Base-by-base conservation (phyloP, 2,113 vertebrate species). In the Campylomormyrus numenius region DNA sequence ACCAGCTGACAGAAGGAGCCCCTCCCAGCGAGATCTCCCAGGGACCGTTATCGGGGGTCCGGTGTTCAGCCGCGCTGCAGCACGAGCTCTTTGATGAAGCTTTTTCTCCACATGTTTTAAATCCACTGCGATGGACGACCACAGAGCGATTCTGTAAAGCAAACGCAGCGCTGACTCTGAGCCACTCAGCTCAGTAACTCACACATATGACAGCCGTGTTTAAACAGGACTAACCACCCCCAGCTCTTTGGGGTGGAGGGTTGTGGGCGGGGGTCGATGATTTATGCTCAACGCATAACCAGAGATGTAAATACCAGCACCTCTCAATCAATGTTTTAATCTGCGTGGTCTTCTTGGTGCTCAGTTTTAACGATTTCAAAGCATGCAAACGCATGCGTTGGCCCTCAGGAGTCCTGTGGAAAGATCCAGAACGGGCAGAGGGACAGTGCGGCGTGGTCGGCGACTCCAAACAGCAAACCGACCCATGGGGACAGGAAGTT, bases 321-420 rank as follows among this genome's bases (percentile, higher is more conserved):
- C 53, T 83, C 35, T 39, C n/a, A 84, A 89, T 89, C 88, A 45
- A 84, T 89, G 74, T 27, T 19, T 45, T 83, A 39, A 42, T 89
- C 77, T 56, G 88, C 49, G 24, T 89, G 50, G 9, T 49, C 31
- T 11, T 21, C 5, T 10, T 17, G 27, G 31, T 17, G 88, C 13
- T 83, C 1, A 15, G 50, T 83, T 80, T 53, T 84, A 89, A 89
- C 19, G 49, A 42, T 35, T 24, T 35, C 48, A 9, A 85, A 48
- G 83, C 45, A n/a, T 70, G 62, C n/a, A 13, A 2, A 8, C 21
- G 21, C 3, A 3, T 24, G 19, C 35, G 8, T 48, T 48, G 19
- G 83, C 45, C 39, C 24, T 45, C 9, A 1, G 7, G 19, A 85
- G 35, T 42, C 42, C 19, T 17, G 42, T 45, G 35, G 31, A 84